A percentile compares a stretch with the other conserved stretches of the same genome.
These are phyloP conservation scores for Dermochelys coriacea DNA, from an alignment of 2,797 vertebrate species.

Conservation along the genomic window DNA sequence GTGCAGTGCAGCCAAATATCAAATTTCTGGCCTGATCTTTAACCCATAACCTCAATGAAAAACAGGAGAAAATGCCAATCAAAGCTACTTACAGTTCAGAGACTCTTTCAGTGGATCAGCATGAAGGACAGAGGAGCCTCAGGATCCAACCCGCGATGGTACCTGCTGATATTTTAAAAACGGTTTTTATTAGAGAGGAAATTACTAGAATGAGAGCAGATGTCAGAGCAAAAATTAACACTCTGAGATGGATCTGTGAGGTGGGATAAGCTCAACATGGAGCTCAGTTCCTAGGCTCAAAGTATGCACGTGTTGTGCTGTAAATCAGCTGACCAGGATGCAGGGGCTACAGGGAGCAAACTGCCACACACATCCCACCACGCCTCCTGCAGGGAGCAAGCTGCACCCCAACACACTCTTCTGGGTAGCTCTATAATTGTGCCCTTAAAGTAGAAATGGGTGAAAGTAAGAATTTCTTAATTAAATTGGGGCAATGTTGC, in stretches of 20 bases:
- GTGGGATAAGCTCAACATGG: not conserved
- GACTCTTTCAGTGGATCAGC: conserved; percentile 35
- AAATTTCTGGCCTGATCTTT: conserved; percentile 19
- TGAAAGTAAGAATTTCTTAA: not conserved
- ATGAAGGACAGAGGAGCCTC: conserved; percentile 42
- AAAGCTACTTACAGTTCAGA: conserved; percentile 68
- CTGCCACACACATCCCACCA: not conserved
- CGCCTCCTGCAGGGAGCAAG: not conserved
- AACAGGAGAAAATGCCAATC: not conserved
- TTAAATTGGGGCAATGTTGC: not conserved
- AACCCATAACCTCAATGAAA: conserved; percentile 28
- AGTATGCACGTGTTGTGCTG: not conserved
- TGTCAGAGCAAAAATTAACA: not conserved
- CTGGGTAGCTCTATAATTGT: not conserved
- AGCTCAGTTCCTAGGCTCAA: not conserved
- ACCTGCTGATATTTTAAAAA: conserved; percentile 57
- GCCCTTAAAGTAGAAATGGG: not conserved
- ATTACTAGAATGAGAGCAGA: not conserved
- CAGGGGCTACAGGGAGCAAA: not conserved
- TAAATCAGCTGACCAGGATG: not conserved
- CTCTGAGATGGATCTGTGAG: not conserved
- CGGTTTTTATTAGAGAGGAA: not conserved
- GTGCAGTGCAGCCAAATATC: conserved; percentile 3
- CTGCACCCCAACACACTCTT: not conserved
- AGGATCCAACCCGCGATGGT: conserved; percentile 39